Conservation (phyloP, 2,113 vertebrate genomes). For the Promerops cafer region DNA sequence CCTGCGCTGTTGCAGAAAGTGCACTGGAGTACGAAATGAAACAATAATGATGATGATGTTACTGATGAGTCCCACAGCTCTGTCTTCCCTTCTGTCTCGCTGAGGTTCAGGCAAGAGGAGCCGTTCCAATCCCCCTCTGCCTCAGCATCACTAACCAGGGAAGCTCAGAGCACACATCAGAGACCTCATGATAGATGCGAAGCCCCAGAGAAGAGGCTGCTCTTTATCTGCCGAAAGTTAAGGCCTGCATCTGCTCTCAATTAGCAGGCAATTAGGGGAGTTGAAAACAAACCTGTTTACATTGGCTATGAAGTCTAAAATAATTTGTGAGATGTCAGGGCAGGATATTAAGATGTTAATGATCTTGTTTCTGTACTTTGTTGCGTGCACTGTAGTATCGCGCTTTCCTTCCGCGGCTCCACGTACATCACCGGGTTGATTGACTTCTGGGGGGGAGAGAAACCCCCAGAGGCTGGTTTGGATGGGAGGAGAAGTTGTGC, state of each 20-base stretch:
- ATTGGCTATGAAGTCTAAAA: conserved; percentile 53
- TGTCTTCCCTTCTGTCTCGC: conserved; percentile 1
- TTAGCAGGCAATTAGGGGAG: conserved; percentile 57
- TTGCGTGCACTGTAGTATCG: not conserved
- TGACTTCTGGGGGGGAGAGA: not conserved
- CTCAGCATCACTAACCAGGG: not conserved
- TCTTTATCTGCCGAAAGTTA: conserved; percentile 41
- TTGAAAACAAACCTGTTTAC: conserved; percentile 61
- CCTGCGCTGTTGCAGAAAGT: not conserved
- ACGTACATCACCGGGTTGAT: not conserved
- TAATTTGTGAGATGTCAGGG: conserved; percentile 70
- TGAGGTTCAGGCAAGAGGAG: not conserved
- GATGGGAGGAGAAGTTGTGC: not conserved
- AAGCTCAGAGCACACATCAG: not conserved
- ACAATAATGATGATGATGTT: conserved; percentile 50
- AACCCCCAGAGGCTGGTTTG: not conserved
- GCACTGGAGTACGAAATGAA: conserved; percentile 45
- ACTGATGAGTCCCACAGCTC: conserved; percentile 50
- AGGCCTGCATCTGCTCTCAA: conserved; percentile 51
- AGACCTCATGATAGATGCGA: not conserved
- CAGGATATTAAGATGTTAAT: conserved; percentile 69
- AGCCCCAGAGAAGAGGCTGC: conserved; percentile 22
- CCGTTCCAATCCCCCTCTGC: not conserved
- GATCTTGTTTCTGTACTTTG: conserved; percentile 39
- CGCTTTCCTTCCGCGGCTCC: not conserved